These are phyloP conservation scores for Panonychus citri DNA, from an alignment of 1,140 invertebrate species.

Conservation along the genomic window DNA sequence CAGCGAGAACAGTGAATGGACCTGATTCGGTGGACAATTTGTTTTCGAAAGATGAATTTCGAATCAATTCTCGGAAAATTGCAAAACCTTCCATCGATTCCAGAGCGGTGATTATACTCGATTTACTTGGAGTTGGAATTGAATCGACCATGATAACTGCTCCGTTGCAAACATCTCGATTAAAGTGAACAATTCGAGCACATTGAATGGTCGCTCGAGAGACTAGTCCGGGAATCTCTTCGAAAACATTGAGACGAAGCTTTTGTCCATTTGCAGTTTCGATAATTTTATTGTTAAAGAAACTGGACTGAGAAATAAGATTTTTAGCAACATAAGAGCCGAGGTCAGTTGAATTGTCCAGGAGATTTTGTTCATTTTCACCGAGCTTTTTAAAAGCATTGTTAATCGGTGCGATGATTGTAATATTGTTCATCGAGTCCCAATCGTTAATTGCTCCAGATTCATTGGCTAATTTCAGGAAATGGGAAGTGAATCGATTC, in stretches of 20 bases:
- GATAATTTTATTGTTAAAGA: constrained; percentile 28
- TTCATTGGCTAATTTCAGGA: constrained; percentile 22
- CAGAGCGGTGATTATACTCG: constrained; percentile 24
- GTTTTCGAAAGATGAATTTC: constrained; percentile 24
- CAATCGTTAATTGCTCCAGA: constrained; percentile 23
- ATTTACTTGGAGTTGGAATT: constrained; percentile 28
- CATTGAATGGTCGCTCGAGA: constrained; percentile 35
- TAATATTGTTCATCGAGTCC: constrained; percentile 25
- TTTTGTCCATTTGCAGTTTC: constrained; percentile 24
- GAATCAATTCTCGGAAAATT: constrained; percentile 23
- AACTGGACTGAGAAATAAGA: constrained; percentile 18
- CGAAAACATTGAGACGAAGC: constrained; percentile 32
- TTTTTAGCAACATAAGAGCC: constrained; percentile 19
- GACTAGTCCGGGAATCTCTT: constrained; percentile 13
- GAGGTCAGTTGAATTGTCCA: constrained; percentile 20
- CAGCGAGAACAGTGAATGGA: constrained; percentile 26
- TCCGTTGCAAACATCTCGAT: constrained; percentile 35
- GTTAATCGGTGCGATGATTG: constrained; percentile 30
- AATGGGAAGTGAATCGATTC: constrained; percentile 22
- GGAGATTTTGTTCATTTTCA: neutral
- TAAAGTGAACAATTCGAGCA: constrained; percentile 30
- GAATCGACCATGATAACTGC: constrained; percentile 34
- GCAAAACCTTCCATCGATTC: constrained; percentile 24
- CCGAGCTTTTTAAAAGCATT: constrained; percentile 21
- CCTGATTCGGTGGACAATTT: constrained; percentile 18